Base-by-base conservation (phyloP, 2,888 invertebrate genomes). In the Minunthozetes semirufus region DNA sequence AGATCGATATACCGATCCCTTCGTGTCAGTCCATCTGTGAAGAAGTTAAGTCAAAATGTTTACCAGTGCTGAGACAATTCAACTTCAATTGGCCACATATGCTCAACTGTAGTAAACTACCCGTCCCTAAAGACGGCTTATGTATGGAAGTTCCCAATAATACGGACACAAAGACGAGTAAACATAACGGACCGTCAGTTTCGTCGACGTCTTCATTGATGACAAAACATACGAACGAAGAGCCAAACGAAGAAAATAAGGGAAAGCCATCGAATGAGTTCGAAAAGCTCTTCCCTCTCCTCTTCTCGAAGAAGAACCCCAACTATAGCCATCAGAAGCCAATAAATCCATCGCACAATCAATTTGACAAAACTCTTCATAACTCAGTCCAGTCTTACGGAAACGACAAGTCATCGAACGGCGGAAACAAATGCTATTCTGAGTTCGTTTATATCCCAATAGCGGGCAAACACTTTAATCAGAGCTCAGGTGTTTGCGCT, bases 21-120 rank as follows among this genome's bases (percentile, higher is more conserved):
- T 90, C 92, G 13, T 94, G 94, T 84, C 87, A 91, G 77, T 89
- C 90, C 29, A 89, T 94, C 79, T 94, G 94, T 83, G 89, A 91
- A 81, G 88, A 89, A 80, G 82, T 82, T 27, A 76, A 76, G 78
- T 85, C 84, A 3, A 90, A 90, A 81, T 93, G 93, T 83, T 85
- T 87, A 78, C 88, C 88, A 0, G 87, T 89, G 33, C 84, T 93
- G 76, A 85, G 85, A 76, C 85, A 85, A 63, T 86, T 89, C 77
- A 85, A 86, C 72, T 84, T 89, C 73, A 84, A 85, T 11, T 91
- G 92, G 88, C 89, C 92, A 5, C 84, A 86, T 48, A 88, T 91
- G 79, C 85, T 92, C 73, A 89, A 91, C 83, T 94, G 94, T 81
- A 87, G 88, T 1, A 87, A 88, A 25, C 89, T 94, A 81, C 94